Evolutionary conservation across 2,797 vertebrate species (phyloP), one percentile per base, ranked within the genome.

Genomic region (Carcharodon carcharias): DNA sequence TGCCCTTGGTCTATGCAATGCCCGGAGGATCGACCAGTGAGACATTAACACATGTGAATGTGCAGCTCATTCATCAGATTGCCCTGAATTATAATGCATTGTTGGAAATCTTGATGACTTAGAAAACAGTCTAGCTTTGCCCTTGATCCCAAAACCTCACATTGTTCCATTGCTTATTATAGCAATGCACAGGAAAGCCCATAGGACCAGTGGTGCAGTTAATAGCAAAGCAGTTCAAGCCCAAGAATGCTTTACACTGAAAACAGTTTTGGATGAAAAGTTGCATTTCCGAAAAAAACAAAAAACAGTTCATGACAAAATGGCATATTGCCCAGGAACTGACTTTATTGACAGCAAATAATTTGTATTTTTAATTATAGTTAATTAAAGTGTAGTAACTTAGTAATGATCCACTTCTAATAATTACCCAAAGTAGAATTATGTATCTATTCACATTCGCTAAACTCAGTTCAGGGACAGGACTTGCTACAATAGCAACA

Each of bases 131-230:
- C 61, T 93, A 40, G n/a, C 91, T 26, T 93, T 65, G 91, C 63
- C 61, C 91, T 93, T 93, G 91, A 93, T 93, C 91, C n/a, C 61
- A 12, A 67, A 67, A 45, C 91, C 23, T 93, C 63, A 67, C 91
- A 93, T 93, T 93, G 91, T 93, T 93, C 91, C n/a, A 23, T 26
- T 9, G 91, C 91, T 93, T 93, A 93, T 93, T 93, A 65, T 93
- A 93, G 91, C n/a, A 93, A 63, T 23, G 91, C 61, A 45, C 91
- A 45, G 61, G 91, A 93, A 93, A 93, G 7, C 91, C 91, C 91
- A 45, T 45, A 93, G 91, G 91, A 93, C 61, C 91, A 40, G 21
- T 45, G 35, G 61, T 26, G 61, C 61, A 93, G 65, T 67, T 65
- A 45, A 67, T 92, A 93, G n/a, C 61, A 93, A 67, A 45, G n/a